A percentile compares a stretch with the other conserved stretches of the same genome.
Evolutionary conservation across 2,888 invertebrate species (phyloP).

Genomic region (Toxonevra muliebris): DNA sequence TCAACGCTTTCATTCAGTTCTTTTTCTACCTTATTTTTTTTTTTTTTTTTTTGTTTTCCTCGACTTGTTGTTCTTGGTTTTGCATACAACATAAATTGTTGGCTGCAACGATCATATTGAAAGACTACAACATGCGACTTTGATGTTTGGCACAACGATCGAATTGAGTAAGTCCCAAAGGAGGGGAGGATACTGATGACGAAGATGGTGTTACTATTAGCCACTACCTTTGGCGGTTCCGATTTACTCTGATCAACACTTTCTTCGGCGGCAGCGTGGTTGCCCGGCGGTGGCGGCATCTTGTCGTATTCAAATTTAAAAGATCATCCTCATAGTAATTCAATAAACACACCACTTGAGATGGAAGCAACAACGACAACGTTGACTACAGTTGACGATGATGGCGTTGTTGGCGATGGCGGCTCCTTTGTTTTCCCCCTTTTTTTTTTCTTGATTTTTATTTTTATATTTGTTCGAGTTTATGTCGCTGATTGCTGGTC

Average conservation of each 20-base stretch:
- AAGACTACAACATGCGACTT: constrained; percentile 4
- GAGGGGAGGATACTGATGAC: too few relatives aligned
- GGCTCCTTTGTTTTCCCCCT: constrained; percentile 4
- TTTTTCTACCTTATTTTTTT: constrained; percentile 16
- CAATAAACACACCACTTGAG: too few relatives aligned
- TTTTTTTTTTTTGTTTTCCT: constrained; percentile 13
- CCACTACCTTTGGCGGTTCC: too few relatives aligned
- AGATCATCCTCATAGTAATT: too few relatives aligned
- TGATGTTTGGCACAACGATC: constrained; percentile 3
- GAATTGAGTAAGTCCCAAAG: too few relatives aligned
- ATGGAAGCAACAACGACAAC: too few relatives aligned
- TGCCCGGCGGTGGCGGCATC: too few relatives aligned
- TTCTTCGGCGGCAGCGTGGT: too few relatives aligned
- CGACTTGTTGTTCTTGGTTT: constrained; percentile 5
- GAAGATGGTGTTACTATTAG: too few relatives aligned
- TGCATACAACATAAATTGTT: constrained; percentile 47
- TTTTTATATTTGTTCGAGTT: neutral
- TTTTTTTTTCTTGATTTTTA: neutral
- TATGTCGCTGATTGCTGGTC: constrained; percentile 16
- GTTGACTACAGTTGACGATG: too few relatives aligned
- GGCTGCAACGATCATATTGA: constrained; percentile 27
- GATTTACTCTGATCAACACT: too few relatives aligned
- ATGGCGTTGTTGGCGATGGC: constrained; percentile 4
- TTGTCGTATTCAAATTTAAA: too few relatives aligned
- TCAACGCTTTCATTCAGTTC: neutral